A percentile compares a stretch with the other conserved stretches of the same genome.
Conservation (phyloP, 2,113 vertebrate genomes). For the Pseudorectes ferrugineus region DNA sequence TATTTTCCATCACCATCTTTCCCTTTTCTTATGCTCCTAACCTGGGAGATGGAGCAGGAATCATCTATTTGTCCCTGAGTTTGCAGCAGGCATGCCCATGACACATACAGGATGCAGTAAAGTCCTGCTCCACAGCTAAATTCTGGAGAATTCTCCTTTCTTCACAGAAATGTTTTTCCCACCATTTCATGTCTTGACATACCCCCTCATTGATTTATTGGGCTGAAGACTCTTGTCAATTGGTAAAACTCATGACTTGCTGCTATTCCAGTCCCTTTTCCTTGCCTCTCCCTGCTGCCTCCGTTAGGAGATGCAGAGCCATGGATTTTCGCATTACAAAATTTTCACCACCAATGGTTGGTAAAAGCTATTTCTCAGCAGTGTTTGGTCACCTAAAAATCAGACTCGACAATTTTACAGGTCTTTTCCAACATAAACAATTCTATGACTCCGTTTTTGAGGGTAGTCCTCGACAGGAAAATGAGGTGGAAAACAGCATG, state of each 20-base stretch:
- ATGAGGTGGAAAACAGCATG: not conserved
- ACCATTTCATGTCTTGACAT: not conserved
- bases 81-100: not conserved
- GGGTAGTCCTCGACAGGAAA: accelerated
- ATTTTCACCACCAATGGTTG: accelerated
- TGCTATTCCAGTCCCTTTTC: not conserved
- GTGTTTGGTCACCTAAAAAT: not conserved
- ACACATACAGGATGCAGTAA: accelerated
- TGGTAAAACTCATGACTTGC: accelerated
- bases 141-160: not conserved
- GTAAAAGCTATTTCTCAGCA: not conserved
- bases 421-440: not conserved
- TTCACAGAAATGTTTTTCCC: not conserved
- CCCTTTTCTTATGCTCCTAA: not conserved
- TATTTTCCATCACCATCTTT: not conserved
- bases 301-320: not conserved
- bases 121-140: not conserved
- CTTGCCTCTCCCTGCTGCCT: not conserved
- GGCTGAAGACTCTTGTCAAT: not conserved
- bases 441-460: not conserved
- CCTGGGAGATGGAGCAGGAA: not conserved
- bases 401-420: accelerated
- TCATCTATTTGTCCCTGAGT: not conserved
- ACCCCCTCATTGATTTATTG: not conserved
- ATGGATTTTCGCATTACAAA: not conserved